A percentile compares a stretch with the other conserved stretches of the same genome.
Evolutionary conservation across 1,140 invertebrate genomes (phyloP).

Genomic region (Metaphire vulgaris): DNA sequence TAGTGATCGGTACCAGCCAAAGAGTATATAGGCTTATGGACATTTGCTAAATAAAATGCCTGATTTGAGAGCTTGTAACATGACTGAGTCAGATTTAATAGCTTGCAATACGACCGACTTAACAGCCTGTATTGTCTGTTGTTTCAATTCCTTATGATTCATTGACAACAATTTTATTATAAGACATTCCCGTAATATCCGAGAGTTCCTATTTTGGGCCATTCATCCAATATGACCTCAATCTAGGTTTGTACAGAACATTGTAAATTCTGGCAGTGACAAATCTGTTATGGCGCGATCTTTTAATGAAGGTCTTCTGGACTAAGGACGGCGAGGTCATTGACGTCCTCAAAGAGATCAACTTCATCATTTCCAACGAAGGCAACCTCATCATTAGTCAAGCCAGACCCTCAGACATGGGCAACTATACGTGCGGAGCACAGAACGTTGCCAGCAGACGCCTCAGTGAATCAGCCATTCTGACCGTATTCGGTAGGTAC

Average conservation of each 20-base stretch:
- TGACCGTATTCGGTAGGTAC: constrained; percentile 91
- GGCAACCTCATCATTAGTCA: constrained; percentile 83
- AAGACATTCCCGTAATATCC: background rate
- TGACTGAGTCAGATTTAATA: too few relatives aligned
- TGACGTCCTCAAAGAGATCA: constrained; percentile 56
- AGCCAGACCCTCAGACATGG: constrained; percentile 74
- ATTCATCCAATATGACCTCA: background rate
- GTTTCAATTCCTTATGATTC: constrained; percentile 2
- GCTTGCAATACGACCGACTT: too few relatives aligned
- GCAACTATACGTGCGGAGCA: constrained; percentile 94
- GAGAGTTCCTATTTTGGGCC: background rate
- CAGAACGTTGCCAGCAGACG: constrained; percentile 85
- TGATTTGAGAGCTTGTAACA: too few relatives aligned
- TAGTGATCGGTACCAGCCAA: too few relatives aligned
- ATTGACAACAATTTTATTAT: background rate
- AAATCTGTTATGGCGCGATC: background rate
- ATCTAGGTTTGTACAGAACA: background rate
- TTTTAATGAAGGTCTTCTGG: constrained; percentile 51
- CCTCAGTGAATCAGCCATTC: constrained; percentile 72
- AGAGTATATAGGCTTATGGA: too few relatives aligned
- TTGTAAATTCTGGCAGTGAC: background rate
- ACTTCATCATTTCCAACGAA: constrained; percentile 72
- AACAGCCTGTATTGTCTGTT: too few relatives aligned
- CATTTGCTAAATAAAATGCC: too few relatives aligned
- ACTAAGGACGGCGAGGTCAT: constrained; percentile 54